Evolutionary conservation across 2,797 vertebrate genomes (phyloP), one percentile per base, ranked within the genome.

Genomic region (Fistularia commersonii): DNA sequence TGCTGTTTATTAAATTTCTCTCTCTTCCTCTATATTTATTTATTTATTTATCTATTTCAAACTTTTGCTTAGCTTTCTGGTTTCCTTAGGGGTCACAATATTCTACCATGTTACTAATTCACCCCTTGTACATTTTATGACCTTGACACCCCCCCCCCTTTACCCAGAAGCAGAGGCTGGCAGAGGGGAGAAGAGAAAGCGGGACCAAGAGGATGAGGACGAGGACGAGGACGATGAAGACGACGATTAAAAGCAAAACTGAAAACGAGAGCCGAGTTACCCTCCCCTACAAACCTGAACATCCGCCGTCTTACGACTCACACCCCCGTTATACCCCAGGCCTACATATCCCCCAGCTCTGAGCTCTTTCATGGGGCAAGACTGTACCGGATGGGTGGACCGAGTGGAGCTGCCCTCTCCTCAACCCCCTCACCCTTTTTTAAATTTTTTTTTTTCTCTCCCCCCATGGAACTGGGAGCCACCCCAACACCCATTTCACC

Each of bases 181-280:
- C 45, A 94, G 92, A 86, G 94, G 94, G 7, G 91, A 95, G 74
- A 97, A 97, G 84, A 92, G 94, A 79, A 97, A 96, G 92, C 88
- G 94, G 87, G 93, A 94, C 42, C 87, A 89, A 39, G 94, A 95
- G 11, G 94, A 96, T 12, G 93, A 96, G 60, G 94, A 94, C 23
- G 92, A 93, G 0, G 92, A 92, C 0, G 93, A 95, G 0, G 93
- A 92, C 8, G 92, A 92, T 9, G 92, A 93, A 4, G 89, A 92
- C 0, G 88, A 90, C 2, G 87, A 91, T 68, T 90, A 85, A 88
- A 68, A 81, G 82, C 68, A 63, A 82, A 78, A 64, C 53, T 61
- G 64, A 79, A 74, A 65, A 76, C 11, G 42, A 75, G 77, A 80
- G 80, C 84, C 74, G 68, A 83, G 84, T 88, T 83, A 70, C 79